Base-by-base conservation (phyloP, 1,140 invertebrate species). In the Drosophila pallidifrons region DNA sequence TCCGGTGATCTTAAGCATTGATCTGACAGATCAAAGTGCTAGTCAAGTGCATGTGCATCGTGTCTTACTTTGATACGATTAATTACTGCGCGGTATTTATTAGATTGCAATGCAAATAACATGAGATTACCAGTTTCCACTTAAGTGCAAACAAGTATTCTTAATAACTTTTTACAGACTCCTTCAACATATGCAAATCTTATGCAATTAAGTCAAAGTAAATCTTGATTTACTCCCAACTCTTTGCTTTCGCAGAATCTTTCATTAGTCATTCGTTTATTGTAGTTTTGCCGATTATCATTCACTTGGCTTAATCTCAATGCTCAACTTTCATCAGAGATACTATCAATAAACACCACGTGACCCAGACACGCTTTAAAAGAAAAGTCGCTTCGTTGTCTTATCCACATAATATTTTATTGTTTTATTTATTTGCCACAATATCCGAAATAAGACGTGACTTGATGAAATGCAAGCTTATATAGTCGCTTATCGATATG, bases 1-100 rank as follows among this genome's bases (percentile, higher is more conserved):
- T 75, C 59, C 57, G 72, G 57, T 49, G 77, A 75, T 82, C 75
- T 75, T 82, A 82, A 79, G 67, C 79, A 82, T 82, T 77, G 82
- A 82, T 67, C 67, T 38, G 83, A 79, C 71, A 73, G 82, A 79
- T 79, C 79, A 72, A 79, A 83, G 75, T 80, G 79, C 59, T 63
- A 58, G 28, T 69, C 38, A 57, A 47, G 74, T 54, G 46, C 43
- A 52, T 25, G 35, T 63, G 68, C 49, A 43, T 25, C 57, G 35
- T 52, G 46, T 59, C 2, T 20, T 16, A 25, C 57, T 46, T 58
- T 43, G 54, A 35, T 28, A 13, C 25, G 55, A 58, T 35, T 66
- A 66, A 73, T 61, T 55, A 20, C 52, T 10, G 58, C 46, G 32
- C 7, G 1, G 38, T 41, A 41, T 41, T 10, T 11, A 41, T 41